Evolutionary conservation across 1,140 invertebrate species (phyloP), one percentile per base, ranked within the genome.

Genomic region (Streblospio benedicti): DNA sequence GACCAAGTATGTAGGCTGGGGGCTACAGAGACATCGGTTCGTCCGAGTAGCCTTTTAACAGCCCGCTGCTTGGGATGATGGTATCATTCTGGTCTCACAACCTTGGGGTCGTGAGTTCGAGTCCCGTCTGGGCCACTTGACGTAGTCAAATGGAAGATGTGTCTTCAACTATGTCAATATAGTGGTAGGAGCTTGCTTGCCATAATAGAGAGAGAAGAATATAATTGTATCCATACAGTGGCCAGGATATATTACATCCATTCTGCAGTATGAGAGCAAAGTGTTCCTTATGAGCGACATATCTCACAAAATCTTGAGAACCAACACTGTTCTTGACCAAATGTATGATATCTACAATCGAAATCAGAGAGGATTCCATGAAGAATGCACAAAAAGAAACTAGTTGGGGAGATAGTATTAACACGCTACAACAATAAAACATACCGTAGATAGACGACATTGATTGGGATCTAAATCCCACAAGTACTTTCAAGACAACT

Each of bases 361-460:
- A 56, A 31, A 12, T 44, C 25, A 53, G n/a, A 3, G 16, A 72
- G 2, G 38, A n/a, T 84, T 82, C 63, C 80, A 81, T 62, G 76
- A 78, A 2, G 68, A 71, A 0, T 85, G 84, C 57, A 70, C 75
- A 4, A 81, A n/a, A n/a, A 83, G 30, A 77, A 81, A 45, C 72
- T 91, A 0, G 73, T 88, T 35, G 88, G 87, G 67, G 68, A 73
- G 66, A 78, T 87, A 60, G 89, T 96, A 0, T 71, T 96, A 23
- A 95, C 93, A 0, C 83, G 86, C 50, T 97, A 97, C 68, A 97
- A 97, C 67, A 93, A 94, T 67, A 87, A 84, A 69, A 89, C 88
- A 0, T 97, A 97, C 71, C 79, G 85, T n/a, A n/a, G 33, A 80
- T 97, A 27, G 91, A 94, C 76, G 93, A 97, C 70, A 84, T 97